phyloP scores from a whole-genome alignment of 1,140 invertebrate genomes.

The Odontomachus brunneus region DNA sequence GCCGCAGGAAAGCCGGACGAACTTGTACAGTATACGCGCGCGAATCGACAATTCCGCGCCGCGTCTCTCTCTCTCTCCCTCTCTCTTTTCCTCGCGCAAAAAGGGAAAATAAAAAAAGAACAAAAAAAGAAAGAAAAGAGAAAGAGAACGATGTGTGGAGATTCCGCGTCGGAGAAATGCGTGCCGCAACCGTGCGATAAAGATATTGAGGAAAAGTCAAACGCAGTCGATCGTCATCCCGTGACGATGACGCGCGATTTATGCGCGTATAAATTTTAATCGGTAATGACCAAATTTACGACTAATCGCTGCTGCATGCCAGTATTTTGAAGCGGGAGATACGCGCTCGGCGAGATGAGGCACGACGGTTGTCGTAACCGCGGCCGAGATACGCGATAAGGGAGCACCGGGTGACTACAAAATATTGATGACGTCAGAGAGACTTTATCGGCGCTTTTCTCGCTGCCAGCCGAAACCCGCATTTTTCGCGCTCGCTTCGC shows the following conservation, averaged over 20 bases:
- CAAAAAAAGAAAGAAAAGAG: not conserved
- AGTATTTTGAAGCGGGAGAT: slow-evolving; percentile 43
- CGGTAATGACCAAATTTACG: slow-evolving; percentile 39
- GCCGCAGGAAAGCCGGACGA: too few relatives aligned
- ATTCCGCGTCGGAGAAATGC: too few relatives aligned
- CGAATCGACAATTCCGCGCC: too few relatives aligned
- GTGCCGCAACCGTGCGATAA: too few relatives aligned
- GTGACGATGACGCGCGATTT: not conserved
- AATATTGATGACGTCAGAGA: slow-evolving; percentile 53
- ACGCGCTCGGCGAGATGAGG: slow-evolving; percentile 9
- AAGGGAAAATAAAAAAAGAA: not conserved
- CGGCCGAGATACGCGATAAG: slow-evolving; percentile 39
- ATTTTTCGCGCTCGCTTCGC: slow-evolving; percentile 13
- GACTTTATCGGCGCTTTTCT: slow-evolving; percentile 37
- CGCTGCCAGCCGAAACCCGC: slow-evolving; percentile 29
- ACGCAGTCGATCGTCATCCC: too few relatives aligned
- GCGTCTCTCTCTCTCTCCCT: too few relatives aligned
- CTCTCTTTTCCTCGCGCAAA: too few relatives aligned
- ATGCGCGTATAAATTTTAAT: slow-evolving; percentile 36
- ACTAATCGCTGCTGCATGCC: slow-evolving; percentile 27
- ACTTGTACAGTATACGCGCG: too few relatives aligned
- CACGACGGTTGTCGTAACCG: slow-evolving; percentile 33
- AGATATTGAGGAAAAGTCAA: too few relatives aligned
- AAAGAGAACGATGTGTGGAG: not conserved
- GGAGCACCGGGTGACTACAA: slow-evolving; percentile 44